Evolutionary conservation across 2,888 invertebrate genomes (phyloP), one percentile per base, ranked within the genome.

Genomic region (Barypeithes pellucidus): DNA sequence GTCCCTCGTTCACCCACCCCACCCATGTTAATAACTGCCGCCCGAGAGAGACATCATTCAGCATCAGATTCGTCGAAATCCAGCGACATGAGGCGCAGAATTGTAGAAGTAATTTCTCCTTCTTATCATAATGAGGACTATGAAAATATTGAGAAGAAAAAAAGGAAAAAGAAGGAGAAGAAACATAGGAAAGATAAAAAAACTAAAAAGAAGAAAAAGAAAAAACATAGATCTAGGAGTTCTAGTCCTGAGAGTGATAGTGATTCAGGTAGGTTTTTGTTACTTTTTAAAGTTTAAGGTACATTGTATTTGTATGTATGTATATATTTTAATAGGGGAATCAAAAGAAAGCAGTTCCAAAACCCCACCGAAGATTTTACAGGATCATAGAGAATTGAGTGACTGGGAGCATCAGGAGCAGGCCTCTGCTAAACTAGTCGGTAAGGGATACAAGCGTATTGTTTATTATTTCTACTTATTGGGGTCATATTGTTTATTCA

Each of bases 171-270:
- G 78, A 90, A 90, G 80, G 92, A 93, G 54, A 93, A 93, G 82
- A 91, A 92, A 84, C 93, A 92, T 85, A 94, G 93, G 83, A 87
- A 87, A 76, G 88, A 89, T 69, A 84, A 87, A 73, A 92, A 92
- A 77, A 89, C 91, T 50, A 94, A 92, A 85, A 92, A 91, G 86
- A 92, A 91, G 84, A 91, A 92, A 73, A 93, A 92, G 84, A 87
- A 88, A 45, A 90, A 90, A 84, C 91, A 92, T 61, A 88, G 89
- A 69, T 92, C 92, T 43, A 89, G 91, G 63, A 91, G 92, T 71
- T 90, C 92, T 0, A 93, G 92, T 81, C 92, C 91, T 82, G 90
- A 90, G 77, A 87, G 91, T 65, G 80, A 78, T 12, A 80, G 77
- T 66, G 89, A 89, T 39, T 90, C 89, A 63, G 77, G 89, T 70